Evolutionary conservation across 2,113 vertebrate genomes (phyloP).

Genomic region (Recurvirostra avosetta): DNA sequence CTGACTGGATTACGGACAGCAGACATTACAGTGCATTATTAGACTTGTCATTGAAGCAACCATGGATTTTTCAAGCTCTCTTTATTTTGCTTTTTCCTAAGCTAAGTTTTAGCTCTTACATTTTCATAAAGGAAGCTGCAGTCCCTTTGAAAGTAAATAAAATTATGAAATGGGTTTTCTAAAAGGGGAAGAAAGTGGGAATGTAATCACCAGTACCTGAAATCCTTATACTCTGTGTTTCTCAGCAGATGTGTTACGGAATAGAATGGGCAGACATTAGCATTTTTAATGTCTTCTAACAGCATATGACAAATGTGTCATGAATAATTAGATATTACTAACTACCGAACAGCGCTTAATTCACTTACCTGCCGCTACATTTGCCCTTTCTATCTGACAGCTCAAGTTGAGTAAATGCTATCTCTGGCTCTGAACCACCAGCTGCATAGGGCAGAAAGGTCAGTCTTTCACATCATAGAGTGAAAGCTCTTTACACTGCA

Average conservation of each 20-base stretch:
- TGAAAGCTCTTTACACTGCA: neutral
- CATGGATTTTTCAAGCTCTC: neutral
- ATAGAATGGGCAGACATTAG: neutral
- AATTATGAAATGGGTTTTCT: neutral
- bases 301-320: slow-evolving; percentile 30
- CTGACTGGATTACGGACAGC: neutral
- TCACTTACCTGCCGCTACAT: slow-evolving; percentile 4
- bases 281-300: slow-evolving; percentile 44
- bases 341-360: slow-evolving; percentile 52
- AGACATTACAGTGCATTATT: neutral
- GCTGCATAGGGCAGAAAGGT: neutral
- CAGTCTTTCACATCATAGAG: neutral
- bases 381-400: slow-evolving; percentile 58
- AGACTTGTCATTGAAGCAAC: neutral
- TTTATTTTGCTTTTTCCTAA: neutral
- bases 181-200: neutral
- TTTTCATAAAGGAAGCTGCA: neutral
- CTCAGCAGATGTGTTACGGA: neutral
- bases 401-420: slow-evolving; percentile 27
- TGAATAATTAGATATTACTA: slow-evolving; percentile 57
- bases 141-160: neutral
- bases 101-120: neutral
- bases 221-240: neutral
- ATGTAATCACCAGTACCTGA: neutral
- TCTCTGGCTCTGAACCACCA: slow-evolving; percentile 16